Percentiles rank a stretch among this genome's conserved stretches.
These are phyloP conservation scores for Hymenopus coronatus DNA, from an alignment of 2,888 invertebrate genomes.

Conservation along the genomic window DNA sequence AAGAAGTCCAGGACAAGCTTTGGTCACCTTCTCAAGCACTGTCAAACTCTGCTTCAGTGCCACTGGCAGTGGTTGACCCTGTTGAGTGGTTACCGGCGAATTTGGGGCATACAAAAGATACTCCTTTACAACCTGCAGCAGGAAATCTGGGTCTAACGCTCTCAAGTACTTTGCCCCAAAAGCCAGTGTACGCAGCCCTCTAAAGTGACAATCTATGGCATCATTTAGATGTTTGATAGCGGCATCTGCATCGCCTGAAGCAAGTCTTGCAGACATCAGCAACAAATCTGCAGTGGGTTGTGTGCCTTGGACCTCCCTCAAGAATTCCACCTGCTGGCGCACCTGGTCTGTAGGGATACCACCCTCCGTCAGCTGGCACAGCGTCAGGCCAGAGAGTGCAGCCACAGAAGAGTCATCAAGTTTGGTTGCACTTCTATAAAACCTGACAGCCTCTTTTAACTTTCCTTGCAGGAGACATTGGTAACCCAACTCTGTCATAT, in stretches of 20 bases:
- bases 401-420: constrained; percentile 78
- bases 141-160: constrained; percentile 80
- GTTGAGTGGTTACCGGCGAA: constrained; percentile 47
- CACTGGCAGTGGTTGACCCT: constrained; percentile 42
- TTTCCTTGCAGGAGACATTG: constrained; percentile 72
- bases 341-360: constrained; percentile 67
- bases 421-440: constrained; percentile 78
- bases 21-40: constrained; percentile 68
- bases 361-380: constrained; percentile 75
- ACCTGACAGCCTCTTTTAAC: constrained; percentile 72
- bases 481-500: constrained; percentile 79
- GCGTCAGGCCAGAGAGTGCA: constrained; percentile 77
- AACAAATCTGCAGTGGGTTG: constrained; percentile 65
- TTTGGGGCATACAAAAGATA: constrained; percentile 65
- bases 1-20: constrained; percentile 78
- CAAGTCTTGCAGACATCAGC: constrained; percentile 66
- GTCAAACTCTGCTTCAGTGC: constrained; percentile 60
- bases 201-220: constrained; percentile 58
- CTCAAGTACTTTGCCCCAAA: constrained; percentile 74
- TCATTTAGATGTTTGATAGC: constrained; percentile 60
- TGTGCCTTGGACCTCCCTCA: constrained; percentile 58
- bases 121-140: constrained; percentile 73
- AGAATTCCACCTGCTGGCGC: constrained; percentile 63
- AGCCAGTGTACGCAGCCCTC: constrained; percentile 53
- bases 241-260: constrained; percentile 53